Conservation (phyloP, 1,140 invertebrate genomes). For the Brachionus paranguensis region DNA sequence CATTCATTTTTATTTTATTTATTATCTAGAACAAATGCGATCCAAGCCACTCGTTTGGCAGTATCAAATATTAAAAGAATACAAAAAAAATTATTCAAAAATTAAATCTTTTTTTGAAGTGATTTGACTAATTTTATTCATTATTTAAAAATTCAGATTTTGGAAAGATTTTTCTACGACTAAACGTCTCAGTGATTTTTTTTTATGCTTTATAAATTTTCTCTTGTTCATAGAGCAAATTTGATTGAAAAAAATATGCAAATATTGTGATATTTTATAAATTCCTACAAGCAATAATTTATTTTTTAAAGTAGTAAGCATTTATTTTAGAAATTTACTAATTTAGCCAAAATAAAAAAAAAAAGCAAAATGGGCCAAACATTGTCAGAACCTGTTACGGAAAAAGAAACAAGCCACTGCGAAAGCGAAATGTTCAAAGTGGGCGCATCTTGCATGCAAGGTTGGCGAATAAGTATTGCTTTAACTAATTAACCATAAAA, state of each 20-base stretch:
- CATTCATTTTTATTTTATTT: not conserved
- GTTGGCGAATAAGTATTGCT: conserved; percentile 77
- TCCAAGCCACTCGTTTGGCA: not conserved
- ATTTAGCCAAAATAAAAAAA: not conserved
- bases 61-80: too few species aligned
- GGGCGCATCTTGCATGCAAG: conserved; percentile 94
- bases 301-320: not conserved
- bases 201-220: conserved; percentile 2
- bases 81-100: not conserved
- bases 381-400: conserved; percentile 83
- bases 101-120: not conserved
- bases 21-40: not conserved
- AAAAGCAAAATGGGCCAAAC: conserved; percentile 76
- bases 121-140: not conserved
- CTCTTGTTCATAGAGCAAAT: not conserved
- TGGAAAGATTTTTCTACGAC: not conserved
- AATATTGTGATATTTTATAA: not conserved
- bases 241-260: conserved; percentile 1
- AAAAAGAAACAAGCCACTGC: conserved; percentile 65
- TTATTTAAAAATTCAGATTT: not conserved
- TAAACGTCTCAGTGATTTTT: not conserved
- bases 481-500: too few species aligned
- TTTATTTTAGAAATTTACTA: not conserved
- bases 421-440: conserved; percentile 61
- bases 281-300: not conserved